A percentile compares a stretch with the other conserved stretches of the same genome.
Evolutionary conservation across 1,140 invertebrate species (phyloP).

Genomic region (Oncopodura yosiiana): DNA sequence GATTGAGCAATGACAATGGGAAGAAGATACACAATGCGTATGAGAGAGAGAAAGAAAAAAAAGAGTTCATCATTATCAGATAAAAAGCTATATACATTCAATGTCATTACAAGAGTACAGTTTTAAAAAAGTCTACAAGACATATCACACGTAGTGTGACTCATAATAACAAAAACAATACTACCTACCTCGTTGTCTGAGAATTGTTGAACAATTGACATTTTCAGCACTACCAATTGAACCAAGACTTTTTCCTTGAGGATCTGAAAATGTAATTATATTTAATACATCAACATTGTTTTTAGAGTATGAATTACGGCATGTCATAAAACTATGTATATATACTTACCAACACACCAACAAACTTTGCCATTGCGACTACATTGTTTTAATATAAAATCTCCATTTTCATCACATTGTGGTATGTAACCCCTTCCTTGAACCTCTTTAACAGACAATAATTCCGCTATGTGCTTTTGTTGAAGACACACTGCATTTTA

Average conservation of each 20-base stretch:
- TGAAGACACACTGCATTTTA: conserved; percentile 52
- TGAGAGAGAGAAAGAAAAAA: too few species aligned
- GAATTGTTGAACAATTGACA: conserved; percentile 49
- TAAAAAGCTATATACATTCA: too few species aligned
- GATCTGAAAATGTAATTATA: too few species aligned
- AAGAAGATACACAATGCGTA: too few species aligned
- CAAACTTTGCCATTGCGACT: conserved; percentile 69
- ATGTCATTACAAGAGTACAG: too few species aligned
- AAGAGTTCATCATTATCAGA: too few species aligned
- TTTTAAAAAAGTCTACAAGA: too few species aligned
- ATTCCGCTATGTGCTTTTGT: conserved; percentile 62
- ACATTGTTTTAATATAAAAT: conserved; percentile 61
- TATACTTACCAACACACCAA: conserved; percentile 58
- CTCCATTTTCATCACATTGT: conserved; percentile 58
- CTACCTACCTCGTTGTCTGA: conserved; percentile 19
- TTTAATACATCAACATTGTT: too few species aligned
- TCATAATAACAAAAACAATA: too few species aligned
- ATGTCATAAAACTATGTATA: background rate
- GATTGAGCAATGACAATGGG: too few species aligned
- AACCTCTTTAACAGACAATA: conserved; percentile 62
- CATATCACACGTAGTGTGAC: too few species aligned
- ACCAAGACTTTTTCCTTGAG: conserved; percentile 55
- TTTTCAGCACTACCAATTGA: conserved; percentile 63
- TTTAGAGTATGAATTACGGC: too few species aligned
- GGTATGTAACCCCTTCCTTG: conserved; percentile 71